Conservation (phyloP, 1,140 invertebrate genomes). For the Dendroctonus ponderosae region DNA sequence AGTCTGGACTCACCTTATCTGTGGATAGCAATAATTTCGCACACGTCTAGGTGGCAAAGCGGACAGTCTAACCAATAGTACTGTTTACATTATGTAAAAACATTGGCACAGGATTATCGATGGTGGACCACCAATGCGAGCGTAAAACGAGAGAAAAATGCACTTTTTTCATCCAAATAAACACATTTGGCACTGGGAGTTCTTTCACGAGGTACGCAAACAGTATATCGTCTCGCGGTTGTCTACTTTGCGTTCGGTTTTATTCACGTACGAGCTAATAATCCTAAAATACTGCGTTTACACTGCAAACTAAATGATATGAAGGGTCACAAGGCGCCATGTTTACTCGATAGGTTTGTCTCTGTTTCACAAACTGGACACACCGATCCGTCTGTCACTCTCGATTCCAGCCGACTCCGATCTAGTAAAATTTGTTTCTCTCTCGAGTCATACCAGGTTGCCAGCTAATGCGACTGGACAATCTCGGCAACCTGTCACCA, state of each 20-base stretch:
- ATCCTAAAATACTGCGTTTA: constrained; percentile 44
- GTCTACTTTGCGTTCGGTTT: constrained; percentile 1
- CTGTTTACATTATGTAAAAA: constrained; percentile 41
- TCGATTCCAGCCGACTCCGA: constrained; percentile 20
- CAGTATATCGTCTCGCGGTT: too few species aligned
- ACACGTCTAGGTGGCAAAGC: constrained; percentile 27
- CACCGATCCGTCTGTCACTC: constrained; percentile 39
- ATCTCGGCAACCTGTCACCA: too few species aligned
- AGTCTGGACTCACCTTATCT: constrained; percentile 25
- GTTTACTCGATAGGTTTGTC: constrained; percentile 46
- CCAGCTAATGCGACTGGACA: not conserved
- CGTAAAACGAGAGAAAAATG: not conserved
- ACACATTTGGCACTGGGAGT: constrained; percentile 15
- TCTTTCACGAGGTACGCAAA: not conserved
- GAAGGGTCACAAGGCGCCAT: constrained; percentile 49
- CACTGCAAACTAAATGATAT: constrained; percentile 48
- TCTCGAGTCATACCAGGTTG: constrained; percentile 18
- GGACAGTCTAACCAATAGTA: constrained; percentile 22
- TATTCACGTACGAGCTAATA: constrained; percentile 39
- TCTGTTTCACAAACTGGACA: constrained; percentile 37
- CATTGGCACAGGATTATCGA: constrained; percentile 13
- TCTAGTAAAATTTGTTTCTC: constrained; percentile 33
- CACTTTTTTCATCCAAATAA: constrained; percentile 9
- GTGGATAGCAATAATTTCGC: constrained; percentile 31
- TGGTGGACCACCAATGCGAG: not conserved